Base-by-base conservation (phyloP, 2,797 vertebrate genomes). In the Chromis chromis region DNA sequence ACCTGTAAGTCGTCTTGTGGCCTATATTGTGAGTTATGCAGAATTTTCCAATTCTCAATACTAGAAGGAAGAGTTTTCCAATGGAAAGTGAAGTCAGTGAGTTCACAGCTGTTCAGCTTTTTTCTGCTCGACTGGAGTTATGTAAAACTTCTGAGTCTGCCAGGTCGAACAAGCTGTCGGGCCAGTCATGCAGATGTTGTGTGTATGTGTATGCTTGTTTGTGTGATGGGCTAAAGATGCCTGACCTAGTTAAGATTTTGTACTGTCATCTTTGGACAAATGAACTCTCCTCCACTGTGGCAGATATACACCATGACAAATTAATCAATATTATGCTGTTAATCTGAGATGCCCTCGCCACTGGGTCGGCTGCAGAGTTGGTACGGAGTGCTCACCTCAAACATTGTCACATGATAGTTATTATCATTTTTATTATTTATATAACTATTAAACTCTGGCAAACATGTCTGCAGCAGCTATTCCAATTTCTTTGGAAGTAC, bases 31-130 rank as follows among this genome's bases (percentile, higher is more conserved):
- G 31, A 52, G 59, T 65, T 65, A 56, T 66, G 36, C 36, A 17
- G 22, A 65, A 25, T 1, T 76, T 61, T 85, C 55, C 36, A 74
- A 27, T 61, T 39, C 19, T 42, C 50, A 48, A 25, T 48, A 50
- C 3, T 13, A 31, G 40, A 56, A 69, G 31, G 33, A 19, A 24
- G 33, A 55, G 9, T 57, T 81, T 76, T 78, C 28, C 64, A 61
- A 39, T 73, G 74, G 57, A 89, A 83, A 86, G 65, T 71, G 33
- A 85, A 91, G 91, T 82, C 88, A 89, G 13, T 48, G 86, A 77
- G 90, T 92, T 90, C 85, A 86, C 88, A 90, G 89, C 90, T 90
- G 88, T 65, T 81, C 42, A 1, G 21, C 57, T 78, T 49, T 57
- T 22, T 67, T 83, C 70, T 73, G 64, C 65, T 78, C 22, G 7